Conservation (phyloP, 2,113 vertebrate species). For the Turdus rufiventris region DNA sequence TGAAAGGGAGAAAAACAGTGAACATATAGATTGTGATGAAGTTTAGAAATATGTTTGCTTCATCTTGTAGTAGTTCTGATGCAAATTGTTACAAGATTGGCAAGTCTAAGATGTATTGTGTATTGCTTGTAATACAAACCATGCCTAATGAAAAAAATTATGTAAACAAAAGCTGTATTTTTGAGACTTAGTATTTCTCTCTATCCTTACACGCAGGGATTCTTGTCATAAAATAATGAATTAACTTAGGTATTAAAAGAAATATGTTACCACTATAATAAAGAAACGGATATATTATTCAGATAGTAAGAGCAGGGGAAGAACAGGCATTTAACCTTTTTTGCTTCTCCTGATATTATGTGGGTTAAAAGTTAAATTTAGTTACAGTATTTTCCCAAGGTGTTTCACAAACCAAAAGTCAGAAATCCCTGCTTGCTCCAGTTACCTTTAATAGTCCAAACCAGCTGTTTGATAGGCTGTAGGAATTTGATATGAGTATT, state of each 20-base stretch:
- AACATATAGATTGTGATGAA: not conserved
- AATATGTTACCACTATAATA: not conserved
- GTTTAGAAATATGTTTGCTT: constrained; percentile 11
- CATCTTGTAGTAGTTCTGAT: not conserved
- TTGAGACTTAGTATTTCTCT: not conserved
- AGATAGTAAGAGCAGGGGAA: not conserved
- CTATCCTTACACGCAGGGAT: not conserved
- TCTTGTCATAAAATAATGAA: not conserved
- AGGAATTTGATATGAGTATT: not conserved
- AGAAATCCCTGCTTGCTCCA: not conserved
- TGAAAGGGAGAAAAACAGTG: not conserved
- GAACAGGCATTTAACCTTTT: not conserved
- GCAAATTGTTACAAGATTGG: not conserved
- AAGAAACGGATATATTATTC: not conserved
- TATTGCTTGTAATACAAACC: not conserved
- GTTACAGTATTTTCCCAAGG: not conserved
- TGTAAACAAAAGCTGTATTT: not conserved
- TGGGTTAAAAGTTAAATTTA: not conserved
- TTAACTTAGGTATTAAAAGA: not conserved
- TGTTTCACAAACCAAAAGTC: not conserved
- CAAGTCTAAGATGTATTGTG: not conserved
- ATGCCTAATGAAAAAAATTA: not conserved
- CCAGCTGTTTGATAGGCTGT: not conserved
- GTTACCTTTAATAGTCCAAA: not conserved
- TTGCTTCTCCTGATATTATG: not conserved